A percentile compares a stretch with the other conserved stretches of the same genome.
Conservation (phyloP, 2,797 vertebrate genomes). For the Acestrorhynchus altus region DNA sequence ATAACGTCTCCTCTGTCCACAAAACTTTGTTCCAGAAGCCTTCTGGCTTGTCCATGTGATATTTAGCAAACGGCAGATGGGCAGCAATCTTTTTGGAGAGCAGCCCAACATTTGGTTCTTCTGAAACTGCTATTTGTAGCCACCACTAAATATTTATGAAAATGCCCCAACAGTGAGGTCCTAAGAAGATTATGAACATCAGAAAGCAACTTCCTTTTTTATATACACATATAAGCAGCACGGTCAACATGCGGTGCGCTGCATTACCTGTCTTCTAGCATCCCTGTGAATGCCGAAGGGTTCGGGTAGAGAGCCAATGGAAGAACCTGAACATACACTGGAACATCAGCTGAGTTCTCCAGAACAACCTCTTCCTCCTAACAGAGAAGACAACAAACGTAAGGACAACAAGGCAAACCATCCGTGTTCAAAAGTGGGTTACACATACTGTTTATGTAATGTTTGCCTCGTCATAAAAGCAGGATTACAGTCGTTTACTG, state of each 20-base stretch:
- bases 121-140: no score
- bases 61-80: no score
- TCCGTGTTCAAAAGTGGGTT: background rate
- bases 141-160: no score
- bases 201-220: background rate
- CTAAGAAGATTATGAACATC: background rate
- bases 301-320: slow-evolving; percentile 91
- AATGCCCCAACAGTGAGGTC: no score
- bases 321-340: slow-evolving; percentile 90
- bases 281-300: slow-evolving; percentile 87
- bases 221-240: slow-evolving; percentile 9
- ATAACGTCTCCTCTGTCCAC: no score
- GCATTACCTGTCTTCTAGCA: slow-evolving; percentile 86
- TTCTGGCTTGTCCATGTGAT: no score
- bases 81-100: no score
- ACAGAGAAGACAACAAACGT: slow-evolving; percentile 9
- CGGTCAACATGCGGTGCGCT: background rate
- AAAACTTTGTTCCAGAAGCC: no score
- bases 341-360: slow-evolving; percentile 93
- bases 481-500: no score
- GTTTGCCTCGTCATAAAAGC: no score
- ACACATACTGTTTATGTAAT: background rate
- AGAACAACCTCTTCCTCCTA: slow-evolving; percentile 93
- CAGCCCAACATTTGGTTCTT: no score
- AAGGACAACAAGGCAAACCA: background rate